Percentiles rank a stretch among this genome's conserved stretches.
These are phyloP conservation scores for Delphinapterus leucas DNA, from an alignment of 2,113 vertebrate species.

Conservation along the genomic window DNA sequence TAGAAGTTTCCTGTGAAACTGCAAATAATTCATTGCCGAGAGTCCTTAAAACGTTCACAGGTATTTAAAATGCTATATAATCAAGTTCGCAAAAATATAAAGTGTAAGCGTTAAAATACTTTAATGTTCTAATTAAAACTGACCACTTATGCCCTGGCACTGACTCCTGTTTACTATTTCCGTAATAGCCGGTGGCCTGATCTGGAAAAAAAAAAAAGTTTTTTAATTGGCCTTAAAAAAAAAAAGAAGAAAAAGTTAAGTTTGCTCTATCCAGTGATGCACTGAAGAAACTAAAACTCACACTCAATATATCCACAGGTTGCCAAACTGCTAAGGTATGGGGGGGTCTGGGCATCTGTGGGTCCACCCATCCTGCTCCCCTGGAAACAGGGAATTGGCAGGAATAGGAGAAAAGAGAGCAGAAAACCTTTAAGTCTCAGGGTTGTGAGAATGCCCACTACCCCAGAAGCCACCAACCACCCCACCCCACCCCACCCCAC, in stretches of 20 bases:
- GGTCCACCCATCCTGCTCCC: background rate
- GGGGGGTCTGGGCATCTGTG: background rate
- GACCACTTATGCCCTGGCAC: slow-evolving; percentile 28
- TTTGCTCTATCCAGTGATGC: background rate
- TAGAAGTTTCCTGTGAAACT: slow-evolving; percentile 78
- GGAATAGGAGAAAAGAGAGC: background rate
- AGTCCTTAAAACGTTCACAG: slow-evolving; percentile 76
- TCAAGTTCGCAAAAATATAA: slow-evolving; percentile 77
- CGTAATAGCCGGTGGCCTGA: slow-evolving; percentile 47
- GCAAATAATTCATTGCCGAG: slow-evolving; percentile 70
- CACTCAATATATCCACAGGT: slow-evolving; percentile 25
- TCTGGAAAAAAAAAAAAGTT: background rate
- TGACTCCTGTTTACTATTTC: slow-evolving; percentile 74
- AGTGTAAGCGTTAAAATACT: slow-evolving; percentile 75
- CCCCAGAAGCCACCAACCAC: background rate
- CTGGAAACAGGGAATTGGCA: background rate
- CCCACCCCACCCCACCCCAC: background rate
- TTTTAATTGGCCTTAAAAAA: slow-evolving; percentile 30
- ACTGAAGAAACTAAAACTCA: background rate
- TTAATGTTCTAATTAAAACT: slow-evolving; percentile 78
- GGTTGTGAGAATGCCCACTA: background rate
- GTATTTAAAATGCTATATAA: slow-evolving; percentile 80
- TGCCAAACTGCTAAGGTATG: background rate
- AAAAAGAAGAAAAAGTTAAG: slow-evolving; percentile 9
- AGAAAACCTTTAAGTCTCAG: background rate